A percentile compares a stretch with the other conserved stretches of the same genome.
phyloP scores from a whole-genome alignment of 1,140 invertebrate species.

The Drosophila murphyi region DNA sequence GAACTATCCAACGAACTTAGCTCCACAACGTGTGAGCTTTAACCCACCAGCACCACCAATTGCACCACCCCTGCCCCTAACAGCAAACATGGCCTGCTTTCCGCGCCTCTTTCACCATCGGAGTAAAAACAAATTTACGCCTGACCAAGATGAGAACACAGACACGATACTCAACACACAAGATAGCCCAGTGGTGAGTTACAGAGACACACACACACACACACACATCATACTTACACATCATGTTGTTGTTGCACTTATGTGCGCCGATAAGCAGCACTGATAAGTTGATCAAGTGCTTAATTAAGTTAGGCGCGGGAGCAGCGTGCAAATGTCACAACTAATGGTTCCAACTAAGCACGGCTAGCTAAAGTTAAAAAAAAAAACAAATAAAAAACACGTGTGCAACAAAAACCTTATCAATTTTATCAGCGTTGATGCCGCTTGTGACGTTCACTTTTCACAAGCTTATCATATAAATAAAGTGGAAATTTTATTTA shows the following conservation, averaged over 20 bases:
- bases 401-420: constrained; percentile 36
- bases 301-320: constrained; percentile 72
- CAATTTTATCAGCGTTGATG: constrained; percentile 50
- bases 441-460: constrained; percentile 55
- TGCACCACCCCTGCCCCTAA: background rate
- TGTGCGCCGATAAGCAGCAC: constrained; percentile 53
- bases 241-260: constrained; percentile 19
- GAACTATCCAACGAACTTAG: background rate
- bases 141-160: constrained; percentile 72
- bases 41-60: constrained; percentile 10
- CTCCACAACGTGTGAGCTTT: constrained; percentile 25
- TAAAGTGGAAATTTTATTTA: background rate
- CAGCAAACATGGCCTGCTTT: constrained; percentile 74
- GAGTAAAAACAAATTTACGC: constrained; percentile 79
- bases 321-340: constrained; percentile 32
- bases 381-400: constrained; percentile 25
- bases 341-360: constrained; percentile 50
- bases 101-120: constrained; percentile 74
- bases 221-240: background rate
- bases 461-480: constrained; percentile 44
- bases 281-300: constrained; percentile 74
- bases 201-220: constrained; percentile 8
- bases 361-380: constrained; percentile 15
- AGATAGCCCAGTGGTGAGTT: constrained; percentile 80
- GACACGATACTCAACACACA: constrained; percentile 77